These are phyloP conservation scores for Charina bottae DNA, from an alignment of 2,113 vertebrate genomes.

Conservation along the genomic window DNA sequence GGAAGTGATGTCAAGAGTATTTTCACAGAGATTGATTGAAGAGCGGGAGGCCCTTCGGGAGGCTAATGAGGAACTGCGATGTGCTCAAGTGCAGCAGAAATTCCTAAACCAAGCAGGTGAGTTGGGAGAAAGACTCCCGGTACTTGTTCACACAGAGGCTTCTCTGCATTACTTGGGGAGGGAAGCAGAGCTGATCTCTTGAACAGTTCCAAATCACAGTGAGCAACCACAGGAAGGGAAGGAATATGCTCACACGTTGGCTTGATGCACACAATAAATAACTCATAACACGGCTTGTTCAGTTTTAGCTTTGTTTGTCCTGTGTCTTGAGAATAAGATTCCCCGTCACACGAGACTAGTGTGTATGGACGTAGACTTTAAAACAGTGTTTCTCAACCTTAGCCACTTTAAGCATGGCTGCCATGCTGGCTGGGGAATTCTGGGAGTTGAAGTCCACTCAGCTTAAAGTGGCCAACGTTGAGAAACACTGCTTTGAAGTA, in stretches of 20 bases:
- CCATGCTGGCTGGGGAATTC: too few relatives aligned
- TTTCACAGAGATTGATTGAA: constrained; percentile 77
- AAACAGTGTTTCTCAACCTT: too few relatives aligned
- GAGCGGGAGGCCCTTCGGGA: constrained; percentile 87
- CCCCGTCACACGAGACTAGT: neutral
- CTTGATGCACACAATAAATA: neutral
- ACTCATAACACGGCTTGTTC: neutral
- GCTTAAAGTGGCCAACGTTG: too few relatives aligned
- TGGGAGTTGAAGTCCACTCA: too few relatives aligned
- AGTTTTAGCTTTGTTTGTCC: neutral
- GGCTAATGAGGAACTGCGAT: constrained; percentile 87
- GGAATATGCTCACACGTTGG: neutral
- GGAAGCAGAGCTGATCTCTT: neutral
- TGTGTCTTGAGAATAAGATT: neutral
- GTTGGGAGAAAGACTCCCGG: constrained; percentile 4
- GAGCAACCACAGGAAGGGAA: neutral
- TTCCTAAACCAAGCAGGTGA: constrained; percentile 81
- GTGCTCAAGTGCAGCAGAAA: constrained; percentile 84
- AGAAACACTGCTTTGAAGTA: neutral
- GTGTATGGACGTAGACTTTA: neutral
- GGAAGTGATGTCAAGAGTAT: neutral
- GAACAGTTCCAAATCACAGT: neutral
- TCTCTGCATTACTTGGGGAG: neutral
- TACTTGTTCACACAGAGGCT: neutral
- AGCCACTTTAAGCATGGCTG: too few relatives aligned